phyloP scores from a whole-genome alignment of 1,140 invertebrate genomes.

The Hirudo medicinalis region DNA sequence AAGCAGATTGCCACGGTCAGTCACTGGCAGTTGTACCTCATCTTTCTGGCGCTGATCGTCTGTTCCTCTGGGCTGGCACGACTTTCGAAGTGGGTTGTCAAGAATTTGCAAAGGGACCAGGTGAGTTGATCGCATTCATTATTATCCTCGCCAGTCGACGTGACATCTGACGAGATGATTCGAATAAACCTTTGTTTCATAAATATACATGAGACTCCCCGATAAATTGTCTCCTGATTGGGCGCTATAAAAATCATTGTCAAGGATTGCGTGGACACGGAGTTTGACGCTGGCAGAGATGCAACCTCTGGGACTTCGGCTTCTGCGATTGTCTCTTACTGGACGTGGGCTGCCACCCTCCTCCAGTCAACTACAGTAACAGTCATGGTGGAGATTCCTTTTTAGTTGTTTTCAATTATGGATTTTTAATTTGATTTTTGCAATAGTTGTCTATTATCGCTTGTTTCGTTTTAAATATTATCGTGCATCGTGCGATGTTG shows the following conservation, averaged over 20 bases:
- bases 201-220: too few relatives aligned
- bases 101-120: not conserved
- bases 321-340: conserved; percentile 42
- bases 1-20: not conserved
- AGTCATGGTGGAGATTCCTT: conserved; percentile 31
- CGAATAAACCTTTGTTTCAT: too few relatives aligned
- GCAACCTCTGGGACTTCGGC: conserved; percentile 39
- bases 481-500: too few relatives aligned
- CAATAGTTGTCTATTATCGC: too few relatives aligned
- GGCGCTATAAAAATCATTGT: not conserved
- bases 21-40: not conserved
- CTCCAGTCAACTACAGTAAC: conserved; percentile 41
- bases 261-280: conserved; percentile 37
- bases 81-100: not conserved
- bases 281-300: conserved; percentile 42
- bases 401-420: too few relatives aligned
- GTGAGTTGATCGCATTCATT: not conserved
- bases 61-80: not conserved
- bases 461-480: too few relatives aligned
- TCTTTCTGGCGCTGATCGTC: not conserved
- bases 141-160: too few relatives aligned
- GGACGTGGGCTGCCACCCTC: conserved; percentile 44
- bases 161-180: too few relatives aligned
- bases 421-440: too few relatives aligned
- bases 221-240: too few relatives aligned